Evolutionary conservation across 1,140 invertebrate genomes (phyloP), one percentile per base, ranked within the genome.

Genomic region (Pseudoatta argentina): DNA sequence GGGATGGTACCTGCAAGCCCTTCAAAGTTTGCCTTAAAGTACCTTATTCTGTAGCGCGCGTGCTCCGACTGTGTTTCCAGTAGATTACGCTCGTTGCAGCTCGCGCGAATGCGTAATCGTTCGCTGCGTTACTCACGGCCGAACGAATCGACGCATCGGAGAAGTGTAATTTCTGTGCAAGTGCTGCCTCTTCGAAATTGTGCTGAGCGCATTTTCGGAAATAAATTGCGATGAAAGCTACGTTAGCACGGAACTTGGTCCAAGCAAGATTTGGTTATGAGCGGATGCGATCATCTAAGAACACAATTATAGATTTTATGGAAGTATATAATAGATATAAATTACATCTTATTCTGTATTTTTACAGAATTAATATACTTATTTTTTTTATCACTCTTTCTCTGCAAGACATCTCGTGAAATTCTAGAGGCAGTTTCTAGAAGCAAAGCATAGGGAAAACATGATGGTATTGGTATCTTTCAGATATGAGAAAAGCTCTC

Each of bases 21-120:
- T 76, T 76, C 55, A 18, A 76, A 61, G 55, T 61, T 61, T 44
- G 16, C 14, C 21, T 21, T 59, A 44, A 76, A 8, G 55, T 61
- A 44, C 59, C 44, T 76, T 76, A 76, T 76, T 61, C 21, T n/a
- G 30, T 21, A 10, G n/a, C 30, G 27, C 30, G n/a, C 53, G 30
- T 30, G 51, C 10, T 3, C 48, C 71, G 71, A 75, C 14, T 16
- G 53, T 16, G 55, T 61, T 76, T 76, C 73, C 73, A 30, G 55
- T 76, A 76, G 73, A 76, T 76, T 76, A 76, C 72, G 30, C 21
- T 24, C 73, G 55, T 27, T 72, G 48, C 69, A 12, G 44, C 69
- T 51, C 30, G 73, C 34, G 55, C 8, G 55, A 14, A 69, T 67
- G 66, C 21, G 66, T 51, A 14, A 12, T 61, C 73, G 14, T 44